Conservation (phyloP, 2,113 vertebrate genomes). For the Hemichromis elongatus region DNA sequence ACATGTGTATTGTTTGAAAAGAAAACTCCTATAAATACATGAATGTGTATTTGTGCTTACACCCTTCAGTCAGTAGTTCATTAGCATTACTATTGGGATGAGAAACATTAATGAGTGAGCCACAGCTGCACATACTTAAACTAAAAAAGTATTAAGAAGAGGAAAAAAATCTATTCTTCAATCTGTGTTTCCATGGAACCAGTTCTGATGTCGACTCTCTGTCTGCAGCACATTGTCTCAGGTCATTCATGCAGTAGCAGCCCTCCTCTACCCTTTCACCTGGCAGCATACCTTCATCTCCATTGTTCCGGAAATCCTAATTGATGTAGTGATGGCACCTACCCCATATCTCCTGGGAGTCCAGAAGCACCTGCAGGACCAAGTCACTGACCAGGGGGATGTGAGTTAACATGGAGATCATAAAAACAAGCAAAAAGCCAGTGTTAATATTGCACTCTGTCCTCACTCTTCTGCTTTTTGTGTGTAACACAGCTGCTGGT, state of each 20-base stretch:
- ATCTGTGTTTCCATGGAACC: not conserved
- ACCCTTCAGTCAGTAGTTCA: not conserved
- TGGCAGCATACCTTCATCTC: constrained; percentile 97
- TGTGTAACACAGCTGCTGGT: constrained; percentile 76
- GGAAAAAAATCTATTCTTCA: not conserved
- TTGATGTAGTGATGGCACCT: constrained; percentile 90
- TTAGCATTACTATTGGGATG: not conserved
- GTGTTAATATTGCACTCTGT: not conserved
- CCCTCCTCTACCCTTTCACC: constrained; percentile 93
- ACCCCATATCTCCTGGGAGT: constrained; percentile 94
- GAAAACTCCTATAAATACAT: not conserved
- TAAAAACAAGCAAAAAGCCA: not conserved
- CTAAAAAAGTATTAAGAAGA: not conserved
- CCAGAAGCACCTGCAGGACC: constrained; percentile 77
- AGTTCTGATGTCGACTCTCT: not conserved
- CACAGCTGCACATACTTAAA: not conserved
- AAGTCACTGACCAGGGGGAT: constrained; percentile 77
- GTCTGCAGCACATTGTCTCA: constrained; percentile 84
- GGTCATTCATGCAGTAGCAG: constrained; percentile 86
- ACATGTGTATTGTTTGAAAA: not conserved
- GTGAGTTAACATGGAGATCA: constrained; percentile 48
- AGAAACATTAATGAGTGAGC: not conserved
- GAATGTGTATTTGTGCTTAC: not conserved
- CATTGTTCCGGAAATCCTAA: constrained; percentile 87
- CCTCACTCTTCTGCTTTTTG: not conserved